phyloP scores from a whole-genome alignment of 2,888 invertebrate species.

The Cinara cedri region DNA sequence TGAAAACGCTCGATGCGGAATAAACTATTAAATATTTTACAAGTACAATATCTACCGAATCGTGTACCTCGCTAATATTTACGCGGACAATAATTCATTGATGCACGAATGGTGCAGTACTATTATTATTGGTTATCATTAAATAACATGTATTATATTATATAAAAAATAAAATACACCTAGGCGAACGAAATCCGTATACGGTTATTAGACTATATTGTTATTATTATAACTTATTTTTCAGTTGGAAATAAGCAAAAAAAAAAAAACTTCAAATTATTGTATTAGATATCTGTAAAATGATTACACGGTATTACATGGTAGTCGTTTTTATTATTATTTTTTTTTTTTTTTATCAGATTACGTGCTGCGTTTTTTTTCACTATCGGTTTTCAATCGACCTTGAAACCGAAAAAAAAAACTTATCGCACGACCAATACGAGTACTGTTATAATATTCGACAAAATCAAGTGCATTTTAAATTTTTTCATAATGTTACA shows the following conservation, averaged over 20 bases:
- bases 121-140: constrained; percentile 5
- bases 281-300: background rate
- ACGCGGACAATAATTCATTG: constrained; percentile 13
- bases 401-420: too few relatives aligned
- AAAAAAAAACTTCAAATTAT: background rate
- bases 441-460: background rate
- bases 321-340: background rate
- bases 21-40: constrained; percentile 15
- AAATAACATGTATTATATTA: background rate
- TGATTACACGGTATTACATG: background rate
- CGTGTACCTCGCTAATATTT: background rate
- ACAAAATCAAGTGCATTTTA: constrained; percentile 12
- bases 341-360: constrained; percentile 17
- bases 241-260: background rate
- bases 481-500: background rate
- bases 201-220: background rate
- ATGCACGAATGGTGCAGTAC: constrained; percentile 25
- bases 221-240: constrained; percentile 10
- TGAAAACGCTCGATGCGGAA: background rate
- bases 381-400: too few relatives aligned
- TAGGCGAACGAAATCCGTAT: background rate
- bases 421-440: too few relatives aligned
- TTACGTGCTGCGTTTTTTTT: constrained; percentile 2
- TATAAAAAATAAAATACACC: background rate
- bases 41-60: background rate